Percentiles rank a stretch among this genome's conserved stretches.
phyloP scores from a whole-genome alignment of 1,140 invertebrate genomes.

The Battus philenor region DNA sequence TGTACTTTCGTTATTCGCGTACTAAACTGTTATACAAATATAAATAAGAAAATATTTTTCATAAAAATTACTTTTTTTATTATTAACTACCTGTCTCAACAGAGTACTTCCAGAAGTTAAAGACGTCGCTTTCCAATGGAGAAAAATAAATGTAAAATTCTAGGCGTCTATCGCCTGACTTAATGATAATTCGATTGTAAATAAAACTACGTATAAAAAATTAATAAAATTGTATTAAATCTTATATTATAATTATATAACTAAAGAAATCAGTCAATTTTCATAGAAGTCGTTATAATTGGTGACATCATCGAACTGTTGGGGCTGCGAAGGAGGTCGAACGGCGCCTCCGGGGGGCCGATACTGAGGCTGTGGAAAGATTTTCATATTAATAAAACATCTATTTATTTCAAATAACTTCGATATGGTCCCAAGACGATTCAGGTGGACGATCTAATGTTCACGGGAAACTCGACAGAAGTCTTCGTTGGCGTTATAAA shows the following conservation, averaged over 20 bases:
- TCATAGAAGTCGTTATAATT: constrained; percentile 52
- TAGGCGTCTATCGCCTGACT: too few relatives aligned
- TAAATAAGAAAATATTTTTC: too few relatives aligned
- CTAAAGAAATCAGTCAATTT: constrained; percentile 1
- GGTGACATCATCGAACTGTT: constrained; percentile 60
- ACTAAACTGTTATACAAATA: too few relatives aligned
- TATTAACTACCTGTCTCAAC: too few relatives aligned
- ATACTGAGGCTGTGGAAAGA: constrained; percentile 54
- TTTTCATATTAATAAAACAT: too few relatives aligned
- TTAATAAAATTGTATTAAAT: constrained; percentile 3
- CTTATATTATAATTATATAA: background rate
- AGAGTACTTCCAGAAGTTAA: too few relatives aligned
- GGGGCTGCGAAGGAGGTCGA: constrained; percentile 38
- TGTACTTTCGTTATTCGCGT: too few relatives aligned
- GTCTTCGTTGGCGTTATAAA: background rate
- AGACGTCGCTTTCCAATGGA: too few relatives aligned
- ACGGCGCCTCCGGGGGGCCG: constrained; percentile 37
- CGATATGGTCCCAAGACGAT: background rate
- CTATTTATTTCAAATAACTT: background rate
- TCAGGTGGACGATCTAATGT: background rate
- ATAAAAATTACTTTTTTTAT: too few relatives aligned
- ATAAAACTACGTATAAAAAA: background rate
- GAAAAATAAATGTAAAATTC: too few relatives aligned
- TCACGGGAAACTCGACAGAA: background rate
- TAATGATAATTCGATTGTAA: too few relatives aligned